Percentiles rank a stretch among this genome's conserved stretches.
phyloP scores from a whole-genome alignment of 2,888 invertebrate species.

The Lepidocyrtinus sp. region DNA sequence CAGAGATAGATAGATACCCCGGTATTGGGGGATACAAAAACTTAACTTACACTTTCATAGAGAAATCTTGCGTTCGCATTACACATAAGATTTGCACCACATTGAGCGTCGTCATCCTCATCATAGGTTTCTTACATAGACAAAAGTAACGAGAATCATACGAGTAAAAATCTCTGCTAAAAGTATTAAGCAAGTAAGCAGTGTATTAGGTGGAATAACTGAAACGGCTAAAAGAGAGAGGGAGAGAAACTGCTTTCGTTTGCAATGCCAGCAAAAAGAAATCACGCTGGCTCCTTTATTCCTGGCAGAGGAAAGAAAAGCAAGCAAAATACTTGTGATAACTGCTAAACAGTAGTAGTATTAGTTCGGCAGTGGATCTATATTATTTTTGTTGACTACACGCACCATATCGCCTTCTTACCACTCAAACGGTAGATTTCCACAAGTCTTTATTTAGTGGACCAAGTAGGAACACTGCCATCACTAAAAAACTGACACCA shows the following conservation, averaged over 20 bases:
- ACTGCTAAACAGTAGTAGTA: conserved; percentile 35
- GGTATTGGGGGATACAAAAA: conserved; percentile 54
- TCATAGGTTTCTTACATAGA: background rate
- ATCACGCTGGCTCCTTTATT: conserved; percentile 48
- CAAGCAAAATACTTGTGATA: conserved; percentile 28
- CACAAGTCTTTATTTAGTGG: background rate
- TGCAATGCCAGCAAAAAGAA: conserved; percentile 39
- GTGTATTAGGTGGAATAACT: conserved; percentile 6
- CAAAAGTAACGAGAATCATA: conserved; percentile 39
- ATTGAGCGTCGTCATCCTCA: conserved; percentile 21
- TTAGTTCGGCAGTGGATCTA: conserved; percentile 1
- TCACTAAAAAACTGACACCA: conserved; percentile 5
- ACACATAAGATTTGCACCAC: conserved; percentile 36
- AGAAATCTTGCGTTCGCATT: conserved; percentile 7
- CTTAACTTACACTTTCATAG: conserved; percentile 13
- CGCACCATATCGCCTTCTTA: conserved; percentile 4
- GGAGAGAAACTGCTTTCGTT: conserved; percentile 29
- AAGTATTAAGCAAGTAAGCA: background rate
- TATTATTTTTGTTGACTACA: conserved; percentile 10
- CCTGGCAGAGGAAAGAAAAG: conserved; percentile 27
- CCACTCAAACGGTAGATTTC: conserved; percentile 6
- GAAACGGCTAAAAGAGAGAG: conserved; percentile 13
- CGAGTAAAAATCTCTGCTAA: background rate
- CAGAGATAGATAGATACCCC: conserved; percentile 45
- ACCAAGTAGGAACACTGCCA: conserved; percentile 7